A percentile compares a stretch with the other conserved stretches of the same genome.
Conservation (phyloP, 2,888 invertebrate species). For the Drosophila stalkeri region DNA sequence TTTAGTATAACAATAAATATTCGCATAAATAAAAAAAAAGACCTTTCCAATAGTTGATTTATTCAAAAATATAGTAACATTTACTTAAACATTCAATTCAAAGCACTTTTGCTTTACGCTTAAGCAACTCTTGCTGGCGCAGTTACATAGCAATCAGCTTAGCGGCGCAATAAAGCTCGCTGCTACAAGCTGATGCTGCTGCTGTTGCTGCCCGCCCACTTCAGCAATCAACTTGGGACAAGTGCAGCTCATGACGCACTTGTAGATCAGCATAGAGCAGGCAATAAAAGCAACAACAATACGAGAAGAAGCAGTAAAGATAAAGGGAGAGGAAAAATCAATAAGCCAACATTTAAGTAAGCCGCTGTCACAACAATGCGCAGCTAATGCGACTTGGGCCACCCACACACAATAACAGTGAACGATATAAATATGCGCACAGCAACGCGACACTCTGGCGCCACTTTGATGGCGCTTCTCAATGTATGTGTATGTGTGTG, state of each 20-base stretch:
- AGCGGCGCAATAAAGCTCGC: constrained; percentile 22
- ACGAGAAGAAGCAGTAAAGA: neutral
- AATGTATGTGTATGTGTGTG: neutral
- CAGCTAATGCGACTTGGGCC: constrained; percentile 49
- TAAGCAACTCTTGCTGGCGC: constrained; percentile 14
- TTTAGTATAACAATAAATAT: neutral
- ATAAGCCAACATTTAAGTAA: constrained; percentile 70
- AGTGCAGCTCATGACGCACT: constrained; percentile 56
- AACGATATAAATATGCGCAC: constrained; percentile 70
- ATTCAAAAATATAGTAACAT: constrained; percentile 8
- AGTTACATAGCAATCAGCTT: constrained; percentile 38
- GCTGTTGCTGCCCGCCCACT: constrained; percentile 19
- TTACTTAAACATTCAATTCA: neutral
- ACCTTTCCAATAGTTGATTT: constrained; percentile 13
- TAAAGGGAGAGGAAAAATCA: constrained; percentile 54
- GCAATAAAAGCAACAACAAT: neutral
- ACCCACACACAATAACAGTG: constrained; percentile 47
- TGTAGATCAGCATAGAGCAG: constrained; percentile 12
- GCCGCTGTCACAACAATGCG: constrained; percentile 64
- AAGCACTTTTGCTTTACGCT: constrained; percentile 20
- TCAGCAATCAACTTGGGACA: constrained; percentile 30
- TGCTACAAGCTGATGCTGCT: constrained; percentile 20
- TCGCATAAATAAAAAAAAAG: neutral
- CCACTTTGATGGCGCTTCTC: constrained; percentile 54
- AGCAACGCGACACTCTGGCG: constrained; percentile 56